Evolutionary conservation across 2,797 vertebrate genomes (phyloP).

Genomic region (Apodemus agrarius): DNA sequence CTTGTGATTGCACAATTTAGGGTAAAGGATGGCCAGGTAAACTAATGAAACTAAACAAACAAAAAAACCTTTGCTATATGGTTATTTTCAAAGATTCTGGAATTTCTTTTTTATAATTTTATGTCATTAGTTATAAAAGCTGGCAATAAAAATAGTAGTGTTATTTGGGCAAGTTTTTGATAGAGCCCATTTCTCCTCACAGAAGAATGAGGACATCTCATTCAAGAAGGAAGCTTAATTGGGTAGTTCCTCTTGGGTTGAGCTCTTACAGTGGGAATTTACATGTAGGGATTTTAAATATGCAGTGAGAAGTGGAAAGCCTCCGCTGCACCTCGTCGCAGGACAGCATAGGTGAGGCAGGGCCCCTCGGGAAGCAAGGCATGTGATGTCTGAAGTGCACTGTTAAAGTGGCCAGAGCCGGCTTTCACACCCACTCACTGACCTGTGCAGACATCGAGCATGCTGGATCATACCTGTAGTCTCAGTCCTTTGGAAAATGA

Average conservation of each 20-base stretch:
- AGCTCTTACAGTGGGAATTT: not conserved
- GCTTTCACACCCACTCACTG: not conserved
- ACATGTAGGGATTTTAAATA: not conserved
- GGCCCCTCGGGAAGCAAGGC: not conserved
- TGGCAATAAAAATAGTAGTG: not conserved
- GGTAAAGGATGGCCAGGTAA: not conserved
- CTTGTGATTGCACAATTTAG: slow-evolving; percentile 36
- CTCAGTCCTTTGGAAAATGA: not conserved
- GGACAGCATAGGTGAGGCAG: not conserved
- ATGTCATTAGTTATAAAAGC: slow-evolving; percentile 25
- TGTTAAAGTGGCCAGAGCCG: not conserved
- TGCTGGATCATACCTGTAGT: not conserved
- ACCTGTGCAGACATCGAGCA: not conserved
- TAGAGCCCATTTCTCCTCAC: slow-evolving; percentile 7
- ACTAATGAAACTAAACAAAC: slow-evolving; percentile 42
- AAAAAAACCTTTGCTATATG: not conserved
- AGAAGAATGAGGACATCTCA: not conserved
- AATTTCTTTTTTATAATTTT: slow-evolving; percentile 49
- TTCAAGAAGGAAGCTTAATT: slow-evolving; percentile 10
- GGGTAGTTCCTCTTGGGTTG: slow-evolving; percentile 45
- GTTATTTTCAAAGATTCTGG: slow-evolving; percentile 13
- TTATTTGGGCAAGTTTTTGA: slow-evolving; percentile 34
- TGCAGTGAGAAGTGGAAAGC: not conserved
- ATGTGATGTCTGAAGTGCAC: not conserved
- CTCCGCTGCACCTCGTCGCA: not conserved